Evolutionary conservation across 2,888 invertebrate genomes (phyloP).

Genomic region (Lucinisca nassula): DNA sequence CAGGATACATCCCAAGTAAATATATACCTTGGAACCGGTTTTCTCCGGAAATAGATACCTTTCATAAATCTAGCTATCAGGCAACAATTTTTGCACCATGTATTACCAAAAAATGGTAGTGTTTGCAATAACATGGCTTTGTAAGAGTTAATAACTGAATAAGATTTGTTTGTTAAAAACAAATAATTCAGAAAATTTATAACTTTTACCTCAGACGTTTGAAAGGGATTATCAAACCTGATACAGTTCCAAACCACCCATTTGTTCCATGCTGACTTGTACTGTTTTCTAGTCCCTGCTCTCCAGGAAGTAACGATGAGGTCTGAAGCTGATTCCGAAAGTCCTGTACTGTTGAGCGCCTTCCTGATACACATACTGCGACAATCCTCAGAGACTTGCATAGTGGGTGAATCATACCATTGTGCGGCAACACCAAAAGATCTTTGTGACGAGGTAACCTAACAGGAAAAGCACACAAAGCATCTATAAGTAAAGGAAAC

Average conservation of each 20-base stretch:
- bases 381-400: constrained; percentile 15
- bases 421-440: constrained; percentile 39
- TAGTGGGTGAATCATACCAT: constrained; percentile 34
- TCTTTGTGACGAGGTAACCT: constrained; percentile 54
- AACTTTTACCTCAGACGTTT: constrained; percentile 32
- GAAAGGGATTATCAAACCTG: constrained; percentile 40
- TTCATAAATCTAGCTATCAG: constrained; percentile 45
- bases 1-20: constrained; percentile 40
- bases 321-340: constrained; percentile 38
- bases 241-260: constrained; percentile 53
- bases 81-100: neutral
- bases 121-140: constrained; percentile 49
- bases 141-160: constrained; percentile 8
- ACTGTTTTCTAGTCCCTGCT: constrained; percentile 48
- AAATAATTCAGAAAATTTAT: constrained; percentile 28
- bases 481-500: constrained; percentile 48
- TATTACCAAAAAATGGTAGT: constrained; percentile 8
- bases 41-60: constrained; percentile 22
- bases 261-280: constrained; percentile 41
- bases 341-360: constrained; percentile 30
- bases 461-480: constrained; percentile 38
- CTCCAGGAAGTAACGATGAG: constrained; percentile 31
- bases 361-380: constrained; percentile 50
- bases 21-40: constrained; percentile 26
- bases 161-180: neutral